Evolutionary conservation across 2,888 invertebrate species (phyloP).

Genomic region (Slavum lentiscoides): DNA sequence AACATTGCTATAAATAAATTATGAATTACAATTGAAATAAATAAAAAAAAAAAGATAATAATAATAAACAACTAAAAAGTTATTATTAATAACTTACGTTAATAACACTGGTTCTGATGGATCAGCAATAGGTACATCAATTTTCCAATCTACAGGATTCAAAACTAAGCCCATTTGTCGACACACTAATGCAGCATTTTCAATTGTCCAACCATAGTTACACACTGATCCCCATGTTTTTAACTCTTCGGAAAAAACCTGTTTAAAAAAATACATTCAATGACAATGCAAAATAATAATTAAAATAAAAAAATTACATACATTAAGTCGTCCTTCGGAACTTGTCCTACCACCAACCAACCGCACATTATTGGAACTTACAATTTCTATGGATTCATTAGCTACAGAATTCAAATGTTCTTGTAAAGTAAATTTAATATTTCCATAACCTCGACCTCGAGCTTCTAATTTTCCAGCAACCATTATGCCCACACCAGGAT

Average conservation of each 20-base stretch:
- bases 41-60: constrained; percentile 1
- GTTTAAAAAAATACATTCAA: constrained; percentile 56
- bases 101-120: constrained; percentile 76
- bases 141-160: constrained; percentile 88
- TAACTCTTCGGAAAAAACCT: constrained; percentile 74
- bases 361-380: constrained; percentile 55
- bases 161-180: constrained; percentile 91
- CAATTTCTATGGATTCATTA: constrained; percentile 60
- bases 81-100: constrained; percentile 59
- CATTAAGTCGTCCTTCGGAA: constrained; percentile 84
- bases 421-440: constrained; percentile 78
- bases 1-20: constrained; percentile 68
- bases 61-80: no score
- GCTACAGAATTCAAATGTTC: constrained; percentile 64
- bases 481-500: constrained; percentile 93
- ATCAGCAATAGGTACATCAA: constrained; percentile 80
- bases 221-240: constrained; percentile 94
- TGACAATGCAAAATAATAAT: not conserved
- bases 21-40: not conserved
- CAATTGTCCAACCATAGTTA: constrained; percentile 91
- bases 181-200: constrained; percentile 90
- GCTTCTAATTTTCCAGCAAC: constrained; percentile 90
- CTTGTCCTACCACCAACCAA: constrained; percentile 68
- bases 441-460: constrained; percentile 76
- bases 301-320: constrained; percentile 56